These are phyloP conservation scores for Drosophila takahashii DNA, from an alignment of 1,140 invertebrate genomes.

Conservation along the genomic window DNA sequence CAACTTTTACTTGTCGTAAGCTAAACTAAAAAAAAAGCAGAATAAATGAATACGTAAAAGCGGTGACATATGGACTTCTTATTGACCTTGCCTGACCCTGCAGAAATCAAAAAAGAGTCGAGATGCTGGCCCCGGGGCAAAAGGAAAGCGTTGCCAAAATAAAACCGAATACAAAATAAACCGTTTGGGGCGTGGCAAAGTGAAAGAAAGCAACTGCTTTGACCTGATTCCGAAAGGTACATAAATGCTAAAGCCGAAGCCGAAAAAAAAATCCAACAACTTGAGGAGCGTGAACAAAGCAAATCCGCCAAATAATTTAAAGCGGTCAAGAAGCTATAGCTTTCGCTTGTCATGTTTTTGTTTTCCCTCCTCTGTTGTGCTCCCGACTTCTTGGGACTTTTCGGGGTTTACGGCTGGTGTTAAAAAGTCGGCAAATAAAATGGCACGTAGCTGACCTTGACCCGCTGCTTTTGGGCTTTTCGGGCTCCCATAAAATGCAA, in stretches of 20 bases:
- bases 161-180: conserved; percentile 30
- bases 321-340: conserved; percentile 47
- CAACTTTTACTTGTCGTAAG: conserved; percentile 19
- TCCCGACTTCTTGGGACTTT: conserved; percentile 11
- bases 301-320: conserved; percentile 59
- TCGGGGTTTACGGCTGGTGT: conserved; percentile 26
- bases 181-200: conserved; percentile 51
- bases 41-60: conserved; percentile 30
- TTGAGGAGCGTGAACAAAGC: conserved; percentile 64
- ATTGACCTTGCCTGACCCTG: conserved; percentile 48
- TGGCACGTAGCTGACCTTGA: conserved; percentile 81
- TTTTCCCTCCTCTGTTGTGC: conserved; percentile 20
- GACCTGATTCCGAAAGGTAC: conserved; percentile 71
- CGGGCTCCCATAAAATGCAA: conserved; percentile 70
- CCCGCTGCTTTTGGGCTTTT: conserved; percentile 50
- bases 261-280: conserved; percentile 28
- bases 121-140: conserved; percentile 21
- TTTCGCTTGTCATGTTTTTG: conserved; percentile 57
- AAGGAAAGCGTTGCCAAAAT: conserved; percentile 47
- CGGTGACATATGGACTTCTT: conserved; percentile 28
- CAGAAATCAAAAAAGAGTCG: conserved; percentile 2
- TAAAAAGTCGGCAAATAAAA: conserved; percentile 68
- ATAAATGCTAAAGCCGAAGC: conserved; percentile 34
- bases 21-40: conserved; percentile 12
- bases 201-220: conserved; percentile 80